These are phyloP conservation scores for Mya arenaria DNA, from an alignment of 1,140 invertebrate genomes.

Conservation along the genomic window DNA sequence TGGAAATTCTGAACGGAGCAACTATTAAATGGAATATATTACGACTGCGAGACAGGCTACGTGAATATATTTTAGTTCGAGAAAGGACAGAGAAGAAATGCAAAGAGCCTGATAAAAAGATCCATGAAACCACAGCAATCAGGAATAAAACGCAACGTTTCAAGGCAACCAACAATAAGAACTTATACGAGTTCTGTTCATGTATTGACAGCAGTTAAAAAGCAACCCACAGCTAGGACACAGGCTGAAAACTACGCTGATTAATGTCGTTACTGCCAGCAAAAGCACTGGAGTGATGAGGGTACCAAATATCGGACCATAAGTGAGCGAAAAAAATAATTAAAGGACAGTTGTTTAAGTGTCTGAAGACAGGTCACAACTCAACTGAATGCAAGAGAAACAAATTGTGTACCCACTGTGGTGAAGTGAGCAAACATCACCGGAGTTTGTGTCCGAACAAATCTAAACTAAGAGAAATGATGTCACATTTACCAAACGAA, in stretches of 20 bases:
- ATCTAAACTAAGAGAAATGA: not conserved
- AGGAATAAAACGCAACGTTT: not conserved
- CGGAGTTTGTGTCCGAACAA: slow-evolving; percentile 4
- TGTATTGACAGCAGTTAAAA: not conserved
- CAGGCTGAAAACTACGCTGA: slow-evolving; percentile 1
- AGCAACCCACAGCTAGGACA: not conserved
- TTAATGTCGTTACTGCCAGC: not conserved
- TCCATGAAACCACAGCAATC: not conserved
- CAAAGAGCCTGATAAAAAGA: not conserved
- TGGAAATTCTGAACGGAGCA: not conserved
- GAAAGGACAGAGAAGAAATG: slow-evolving; percentile 19
- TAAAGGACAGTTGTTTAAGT: slow-evolving; percentile 10
- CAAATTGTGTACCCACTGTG: slow-evolving; percentile 2
- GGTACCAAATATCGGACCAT: slow-evolving; percentile 2
- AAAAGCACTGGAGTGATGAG: slow-evolving; percentile 21
- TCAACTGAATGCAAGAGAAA: slow-evolving; percentile 4
- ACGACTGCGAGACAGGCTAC: not conserved
- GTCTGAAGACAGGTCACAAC: not conserved
- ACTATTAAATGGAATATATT: not conserved
- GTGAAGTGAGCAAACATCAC: slow-evolving; percentile 7
- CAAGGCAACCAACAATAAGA: not conserved
- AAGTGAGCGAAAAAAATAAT: not conserved
- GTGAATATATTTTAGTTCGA: slow-evolving; percentile 5
- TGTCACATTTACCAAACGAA: not conserved
- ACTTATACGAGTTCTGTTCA: not conserved